Evolutionary conservation across 2,797 vertebrate species (phyloP), one percentile per base, ranked within the genome.

Genomic region (Brotogeris chrysoptera): DNA sequence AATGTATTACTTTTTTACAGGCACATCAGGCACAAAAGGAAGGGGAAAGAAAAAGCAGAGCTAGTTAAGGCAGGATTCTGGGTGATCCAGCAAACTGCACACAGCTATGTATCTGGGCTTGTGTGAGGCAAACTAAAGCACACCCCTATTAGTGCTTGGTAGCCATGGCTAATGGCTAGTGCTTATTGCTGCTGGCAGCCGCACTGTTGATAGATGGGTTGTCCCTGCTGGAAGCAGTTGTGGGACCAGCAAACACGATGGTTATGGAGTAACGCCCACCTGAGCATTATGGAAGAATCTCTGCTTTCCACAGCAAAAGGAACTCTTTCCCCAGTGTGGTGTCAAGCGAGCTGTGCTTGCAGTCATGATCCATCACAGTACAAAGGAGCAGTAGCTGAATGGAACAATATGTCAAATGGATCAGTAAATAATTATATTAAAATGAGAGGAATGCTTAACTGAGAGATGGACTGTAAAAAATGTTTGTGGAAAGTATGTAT

Each of bases 61-160:
- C 21, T 57, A 68, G 36, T 28, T 1, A 1, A 76, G 53, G 59
- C 16, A 46, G 60, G 59, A 59, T 83, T 81, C 7, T 6, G 41
- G 73, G 30, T 88, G 53, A 46, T 69, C 86, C 70, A 60, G 27
- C 59, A 44, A 93, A 65, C 80, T 3, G 10, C 55, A 32, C 2
- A 0, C 59, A 80, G 71, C 39, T 12, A 5, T 4, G 24, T 16
- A 28, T 47, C 15, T 2, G 23, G 59, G 65, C 61, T 78, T 23
- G 49, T 38, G 2, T 6, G 47, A 60, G 39, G 55, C 47, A 85
- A 65, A 30, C 19, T 25, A 19, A 79, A 89, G 64, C 28, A 32
- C 59, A n/a, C 9, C 14, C 0, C 0, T 5, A 17, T 10, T 30
- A 15, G 43, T 11, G 17, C 34, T 60, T 50, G 10, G 63, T 19